Percentiles rank a stretch among this genome's conserved stretches.
Evolutionary conservation across 2,797 vertebrate genomes (phyloP).

Genomic region (Propithecus perrieri): DNA sequence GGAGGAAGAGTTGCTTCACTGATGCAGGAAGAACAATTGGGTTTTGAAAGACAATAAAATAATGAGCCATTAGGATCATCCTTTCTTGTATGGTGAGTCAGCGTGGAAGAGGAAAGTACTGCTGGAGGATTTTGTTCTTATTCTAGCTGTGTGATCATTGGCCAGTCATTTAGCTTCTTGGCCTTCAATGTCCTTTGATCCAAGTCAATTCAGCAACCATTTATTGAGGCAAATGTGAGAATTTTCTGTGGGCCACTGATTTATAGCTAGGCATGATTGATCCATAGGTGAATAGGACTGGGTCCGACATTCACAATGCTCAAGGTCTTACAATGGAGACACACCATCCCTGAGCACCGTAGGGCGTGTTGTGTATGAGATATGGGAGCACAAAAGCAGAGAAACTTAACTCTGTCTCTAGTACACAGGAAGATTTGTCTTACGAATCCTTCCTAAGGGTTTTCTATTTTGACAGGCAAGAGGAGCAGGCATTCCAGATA

Average conservation of each 20-base stretch:
- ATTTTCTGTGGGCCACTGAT: background rate
- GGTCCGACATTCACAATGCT: background rate
- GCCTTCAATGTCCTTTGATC: background rate
- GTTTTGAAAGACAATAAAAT: constrained; percentile 36
- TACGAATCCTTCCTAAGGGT: background rate
- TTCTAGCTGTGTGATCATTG: background rate
- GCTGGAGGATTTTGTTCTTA: background rate
- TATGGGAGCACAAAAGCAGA: background rate
- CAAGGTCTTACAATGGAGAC: background rate
- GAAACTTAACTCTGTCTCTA: background rate
- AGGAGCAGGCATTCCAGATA: constrained; percentile 65
- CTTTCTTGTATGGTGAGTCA: background rate
- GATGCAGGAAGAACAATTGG: background rate
- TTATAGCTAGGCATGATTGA: background rate
- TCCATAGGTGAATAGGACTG: background rate
- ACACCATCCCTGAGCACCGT: background rate
- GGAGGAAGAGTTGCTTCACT: constrained; percentile 6
- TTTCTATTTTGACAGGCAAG: constrained; percentile 44
- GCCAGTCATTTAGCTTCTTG: background rate
- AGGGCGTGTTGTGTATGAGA: background rate
- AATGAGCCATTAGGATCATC: background rate
- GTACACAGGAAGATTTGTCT: background rate
- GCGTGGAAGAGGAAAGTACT: background rate
- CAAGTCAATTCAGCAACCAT: background rate
- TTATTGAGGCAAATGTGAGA: constrained; percentile 4